Evolutionary conservation across 2,113 vertebrate species (phyloP).

Genomic region (Sterrhoptilus dennistouni): DNA sequence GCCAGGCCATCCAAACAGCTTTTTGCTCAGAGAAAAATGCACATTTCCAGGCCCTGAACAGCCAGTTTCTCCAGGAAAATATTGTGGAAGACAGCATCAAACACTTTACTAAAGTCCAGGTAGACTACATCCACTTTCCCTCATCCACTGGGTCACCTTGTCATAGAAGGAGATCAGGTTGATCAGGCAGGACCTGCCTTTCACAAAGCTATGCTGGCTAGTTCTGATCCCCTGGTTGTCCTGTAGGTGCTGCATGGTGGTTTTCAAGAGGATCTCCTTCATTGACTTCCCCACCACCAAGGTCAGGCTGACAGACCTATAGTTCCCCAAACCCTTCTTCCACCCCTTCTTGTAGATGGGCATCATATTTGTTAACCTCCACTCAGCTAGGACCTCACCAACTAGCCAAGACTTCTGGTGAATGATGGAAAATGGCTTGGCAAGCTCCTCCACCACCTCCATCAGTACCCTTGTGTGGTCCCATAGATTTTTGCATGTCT

Average conservation of each 20-base stretch:
- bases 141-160: background rate
- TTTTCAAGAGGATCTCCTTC: background rate
- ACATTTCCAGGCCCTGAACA: background rate
- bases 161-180: background rate
- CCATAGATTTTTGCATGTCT: background rate
- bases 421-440: background rate
- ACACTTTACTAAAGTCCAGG: background rate
- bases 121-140: background rate
- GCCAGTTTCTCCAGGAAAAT: background rate
- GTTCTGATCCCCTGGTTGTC: background rate
- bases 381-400: accelerated
- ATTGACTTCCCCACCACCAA: background rate
- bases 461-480: background rate
- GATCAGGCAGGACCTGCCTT: background rate
- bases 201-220: background rate
- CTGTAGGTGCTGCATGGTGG: background rate
- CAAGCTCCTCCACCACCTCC: background rate
- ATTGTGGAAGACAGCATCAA: background rate
- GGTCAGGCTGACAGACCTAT: background rate
- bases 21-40: background rate
- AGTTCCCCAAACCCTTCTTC: background rate
- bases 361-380: background rate
- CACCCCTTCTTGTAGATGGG: background rate
- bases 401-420: background rate
- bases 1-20: accelerated